Evolutionary conservation across 2,888 invertebrate species (phyloP).

Genomic region (Drosophila meridiana): DNA sequence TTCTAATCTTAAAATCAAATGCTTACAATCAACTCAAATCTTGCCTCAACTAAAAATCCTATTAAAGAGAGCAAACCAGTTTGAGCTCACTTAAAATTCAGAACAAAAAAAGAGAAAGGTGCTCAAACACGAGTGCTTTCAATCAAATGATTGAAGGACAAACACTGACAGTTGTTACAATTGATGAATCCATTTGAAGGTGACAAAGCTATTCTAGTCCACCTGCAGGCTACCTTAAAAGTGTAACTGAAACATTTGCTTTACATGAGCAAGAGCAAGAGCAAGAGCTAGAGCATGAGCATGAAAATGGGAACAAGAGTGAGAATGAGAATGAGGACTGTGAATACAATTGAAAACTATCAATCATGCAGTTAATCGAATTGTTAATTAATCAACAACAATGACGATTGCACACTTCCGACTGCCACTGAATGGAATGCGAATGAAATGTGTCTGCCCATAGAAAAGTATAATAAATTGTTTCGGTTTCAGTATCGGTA

Average conservation of each 20-base stretch:
- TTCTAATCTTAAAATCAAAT: background rate
- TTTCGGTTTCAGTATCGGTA: background rate
- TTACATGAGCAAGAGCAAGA: background rate
- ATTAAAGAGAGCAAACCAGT: background rate
- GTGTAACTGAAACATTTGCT: slow-evolving; percentile 3
- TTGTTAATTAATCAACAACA: slow-evolving; percentile 59
- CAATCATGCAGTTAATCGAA: slow-evolving; percentile 61
- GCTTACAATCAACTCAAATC: background rate
- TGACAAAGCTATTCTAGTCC: background rate
- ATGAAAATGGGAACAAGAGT: slow-evolving; percentile 2
- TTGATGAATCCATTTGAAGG: slow-evolving; percentile 34
- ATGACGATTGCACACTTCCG: slow-evolving; percentile 51
- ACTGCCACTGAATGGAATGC: slow-evolving; percentile 36
- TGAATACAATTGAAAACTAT: slow-evolving; percentile 37
- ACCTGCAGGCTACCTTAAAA: slow-evolving; percentile 18
- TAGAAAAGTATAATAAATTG: slow-evolving; percentile 39
- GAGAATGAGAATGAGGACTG: slow-evolving; percentile 9
- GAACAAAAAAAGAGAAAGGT: background rate
- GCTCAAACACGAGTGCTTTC: background rate
- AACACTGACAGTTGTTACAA: slow-evolving; percentile 2
- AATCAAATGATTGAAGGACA: slow-evolving; percentile 12
- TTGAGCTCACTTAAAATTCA: background rate
- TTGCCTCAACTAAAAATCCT: background rate
- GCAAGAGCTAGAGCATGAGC: background rate
- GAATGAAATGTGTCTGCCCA: slow-evolving; percentile 24